phyloP scores from a whole-genome alignment of 2,113 vertebrate genomes.

The Cyrtonyx montezumae region DNA sequence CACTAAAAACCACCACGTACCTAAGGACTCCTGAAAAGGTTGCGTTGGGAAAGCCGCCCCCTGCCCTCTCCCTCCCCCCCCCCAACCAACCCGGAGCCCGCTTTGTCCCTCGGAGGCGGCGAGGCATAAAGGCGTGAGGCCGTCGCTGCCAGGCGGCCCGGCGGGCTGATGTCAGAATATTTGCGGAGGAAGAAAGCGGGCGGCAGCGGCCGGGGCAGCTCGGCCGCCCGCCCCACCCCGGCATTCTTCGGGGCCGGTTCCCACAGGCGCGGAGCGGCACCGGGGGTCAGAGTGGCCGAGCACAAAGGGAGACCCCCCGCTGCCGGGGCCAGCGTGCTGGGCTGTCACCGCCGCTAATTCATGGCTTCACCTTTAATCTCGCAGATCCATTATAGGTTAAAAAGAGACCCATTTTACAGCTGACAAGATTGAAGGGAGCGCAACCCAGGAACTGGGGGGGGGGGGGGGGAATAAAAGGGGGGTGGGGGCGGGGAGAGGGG shows the following conservation, averaged over 20 bases:
- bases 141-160: conserved; percentile 64
- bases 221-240: conserved; percentile 73
- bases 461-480: not conserved
- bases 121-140: conserved; percentile 63
- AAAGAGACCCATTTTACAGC: conserved; percentile 84
- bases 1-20: not conserved
- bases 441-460: conserved; percentile 35
- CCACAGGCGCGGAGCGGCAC: conserved; percentile 79
- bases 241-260: conserved; percentile 81
- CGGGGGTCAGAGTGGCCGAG: conserved; percentile 79
- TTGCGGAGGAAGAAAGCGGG: conserved; percentile 75
- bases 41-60: conserved; percentile 39
- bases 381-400: conserved; percentile 79
- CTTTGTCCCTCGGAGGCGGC: conserved; percentile 48
- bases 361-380: conserved; percentile 84
- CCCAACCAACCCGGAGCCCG: not conserved
- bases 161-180: conserved; percentile 78
- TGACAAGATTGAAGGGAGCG: conserved; percentile 79
- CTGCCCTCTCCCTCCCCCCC: not conserved
- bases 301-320: conserved; percentile 80
- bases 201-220: conserved; percentile 57
- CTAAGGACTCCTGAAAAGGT: conserved; percentile 2
- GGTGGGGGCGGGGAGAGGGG: not conserved
- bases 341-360: conserved; percentile 81
- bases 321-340: conserved; percentile 73